phyloP scores from a whole-genome alignment of 1,140 invertebrate genomes.

The Drosophila athabasca region DNA sequence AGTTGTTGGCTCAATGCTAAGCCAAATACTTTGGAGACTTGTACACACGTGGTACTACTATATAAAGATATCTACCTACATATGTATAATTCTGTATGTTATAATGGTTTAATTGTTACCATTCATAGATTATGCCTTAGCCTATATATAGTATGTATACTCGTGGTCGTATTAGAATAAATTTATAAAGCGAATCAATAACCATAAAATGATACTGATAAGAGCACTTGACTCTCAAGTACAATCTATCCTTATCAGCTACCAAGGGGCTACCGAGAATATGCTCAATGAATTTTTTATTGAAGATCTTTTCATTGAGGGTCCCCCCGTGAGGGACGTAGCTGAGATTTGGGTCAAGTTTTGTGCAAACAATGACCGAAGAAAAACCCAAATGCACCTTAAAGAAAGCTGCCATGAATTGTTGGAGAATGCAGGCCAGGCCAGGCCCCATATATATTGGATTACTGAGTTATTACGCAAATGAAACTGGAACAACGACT shows the following conservation, averaged over 20 bases:
- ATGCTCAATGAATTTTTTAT: conserved; percentile 17
- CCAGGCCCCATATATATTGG: background rate
- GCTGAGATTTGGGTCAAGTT: conserved; percentile 48
- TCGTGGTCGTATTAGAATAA: no score
- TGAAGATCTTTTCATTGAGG: conserved; percentile 29
- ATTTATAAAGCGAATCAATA: background rate
- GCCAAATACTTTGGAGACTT: no score
- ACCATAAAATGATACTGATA: conserved; percentile 7
- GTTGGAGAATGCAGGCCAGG: conserved; percentile 19
- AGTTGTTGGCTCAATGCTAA: no score
- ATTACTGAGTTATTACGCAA: conserved; percentile 60
- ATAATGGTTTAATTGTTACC: no score
- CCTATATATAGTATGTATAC: no score
- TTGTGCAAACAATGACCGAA: conserved; percentile 15
- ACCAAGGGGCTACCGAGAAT: background rate
- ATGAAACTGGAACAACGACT: conserved; percentile 62
- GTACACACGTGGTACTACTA: no score
- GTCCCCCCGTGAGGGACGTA: background rate
- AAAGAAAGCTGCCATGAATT: conserved; percentile 40
- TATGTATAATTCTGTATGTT: no score
- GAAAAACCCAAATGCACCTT: conserved; percentile 18
- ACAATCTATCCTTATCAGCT: conserved; percentile 23
- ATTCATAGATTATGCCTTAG: no score
- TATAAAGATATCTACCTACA: no score
- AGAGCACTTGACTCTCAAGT: conserved; percentile 39